Evolutionary conservation across 2,113 vertebrate species (phyloP).

Genomic region (Caretta caretta): DNA sequence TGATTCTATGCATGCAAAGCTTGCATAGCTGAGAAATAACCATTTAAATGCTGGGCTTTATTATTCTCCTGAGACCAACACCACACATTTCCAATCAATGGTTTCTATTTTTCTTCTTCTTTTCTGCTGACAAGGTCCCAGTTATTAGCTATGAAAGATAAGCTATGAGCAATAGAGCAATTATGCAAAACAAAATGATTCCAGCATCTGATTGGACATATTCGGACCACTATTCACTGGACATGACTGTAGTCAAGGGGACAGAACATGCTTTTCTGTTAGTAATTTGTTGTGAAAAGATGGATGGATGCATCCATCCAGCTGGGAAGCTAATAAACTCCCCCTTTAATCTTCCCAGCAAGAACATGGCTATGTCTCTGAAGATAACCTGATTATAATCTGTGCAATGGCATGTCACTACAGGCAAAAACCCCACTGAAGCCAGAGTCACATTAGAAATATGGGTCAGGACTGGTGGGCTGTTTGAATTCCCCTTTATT

Average conservation of each 20-base stretch:
- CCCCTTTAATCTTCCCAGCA: constrained; percentile 25
- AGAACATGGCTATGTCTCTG: constrained; percentile 18
- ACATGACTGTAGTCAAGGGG: neutral
- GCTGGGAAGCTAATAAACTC: constrained; percentile 35
- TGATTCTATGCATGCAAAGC: neutral
- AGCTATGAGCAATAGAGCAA: neutral
- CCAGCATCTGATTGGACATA: constrained; percentile 23
- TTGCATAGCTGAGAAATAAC: constrained; percentile 11
- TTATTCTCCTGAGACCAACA: neutral
- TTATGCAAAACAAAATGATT: constrained; percentile 20
- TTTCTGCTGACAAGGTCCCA: constrained; percentile 18
- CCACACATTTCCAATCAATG: neutral
- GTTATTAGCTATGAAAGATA: neutral
- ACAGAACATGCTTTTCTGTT: constrained; percentile 11
- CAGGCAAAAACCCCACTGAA: neutral
- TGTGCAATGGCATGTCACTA: constrained; percentile 22
- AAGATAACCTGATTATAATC: constrained; percentile 56
- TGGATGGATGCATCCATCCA: constrained; percentile 23
- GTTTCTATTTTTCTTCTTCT: neutral
- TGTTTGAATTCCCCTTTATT: constrained; percentile 23
- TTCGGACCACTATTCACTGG: constrained; percentile 10
- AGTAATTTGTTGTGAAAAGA: constrained; percentile 52
- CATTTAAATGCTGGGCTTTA: neutral
- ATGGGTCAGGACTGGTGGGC: neutral
- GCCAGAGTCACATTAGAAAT: neutral